Percentiles rank a stretch among this genome's conserved stretches.
phyloP scores from a whole-genome alignment of 2,888 invertebrate species.

The Rhagium mordax region DNA sequence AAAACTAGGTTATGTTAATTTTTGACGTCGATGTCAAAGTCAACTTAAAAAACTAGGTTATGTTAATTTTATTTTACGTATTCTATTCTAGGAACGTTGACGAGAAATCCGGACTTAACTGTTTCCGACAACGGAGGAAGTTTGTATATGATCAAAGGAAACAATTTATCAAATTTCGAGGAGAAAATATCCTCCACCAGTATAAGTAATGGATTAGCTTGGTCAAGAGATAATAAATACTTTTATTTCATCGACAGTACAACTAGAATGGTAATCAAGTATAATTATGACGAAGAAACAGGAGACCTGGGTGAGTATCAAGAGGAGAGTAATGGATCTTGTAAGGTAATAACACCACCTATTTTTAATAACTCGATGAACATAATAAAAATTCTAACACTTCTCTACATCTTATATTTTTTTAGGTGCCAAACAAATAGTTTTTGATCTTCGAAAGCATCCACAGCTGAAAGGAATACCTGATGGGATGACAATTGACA shows the following conservation, averaged over 20 bases:
- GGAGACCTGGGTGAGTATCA: slow-evolving; percentile 69
- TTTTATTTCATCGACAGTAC: slow-evolving; percentile 84
- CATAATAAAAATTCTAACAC: too few species aligned
- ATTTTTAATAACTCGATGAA: too few species aligned
- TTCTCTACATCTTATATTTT: slow-evolving; percentile 16
- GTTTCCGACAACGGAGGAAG: slow-evolving; percentile 50
- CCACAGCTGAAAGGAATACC: slow-evolving; percentile 74
- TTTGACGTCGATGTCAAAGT: too few species aligned
- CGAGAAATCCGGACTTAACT: slow-evolving; percentile 47
- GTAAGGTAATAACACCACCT: too few species aligned
- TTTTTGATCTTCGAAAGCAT: slow-evolving; percentile 75
- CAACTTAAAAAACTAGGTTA: too few species aligned
- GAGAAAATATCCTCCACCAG: slow-evolving; percentile 67
- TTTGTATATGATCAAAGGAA: slow-evolving; percentile 41
- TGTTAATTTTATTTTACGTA: too few species aligned
- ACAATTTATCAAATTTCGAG: slow-evolving; percentile 19
- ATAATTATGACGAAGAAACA: slow-evolving; percentile 75
- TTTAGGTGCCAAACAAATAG: slow-evolving; percentile 66
- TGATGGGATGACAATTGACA: slow-evolving; percentile 85
- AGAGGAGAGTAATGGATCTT: too few species aligned
- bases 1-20: too few species aligned
- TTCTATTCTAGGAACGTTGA: slow-evolving; percentile 49
- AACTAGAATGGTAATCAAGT: slow-evolving; percentile 76
- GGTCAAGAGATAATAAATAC: slow-evolving; percentile 77
- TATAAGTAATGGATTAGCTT: slow-evolving; percentile 83